A percentile compares a stretch with the other conserved stretches of the same genome.
Conservation (phyloP, 2,113 vertebrate species). For the Psophia crepitans region DNA sequence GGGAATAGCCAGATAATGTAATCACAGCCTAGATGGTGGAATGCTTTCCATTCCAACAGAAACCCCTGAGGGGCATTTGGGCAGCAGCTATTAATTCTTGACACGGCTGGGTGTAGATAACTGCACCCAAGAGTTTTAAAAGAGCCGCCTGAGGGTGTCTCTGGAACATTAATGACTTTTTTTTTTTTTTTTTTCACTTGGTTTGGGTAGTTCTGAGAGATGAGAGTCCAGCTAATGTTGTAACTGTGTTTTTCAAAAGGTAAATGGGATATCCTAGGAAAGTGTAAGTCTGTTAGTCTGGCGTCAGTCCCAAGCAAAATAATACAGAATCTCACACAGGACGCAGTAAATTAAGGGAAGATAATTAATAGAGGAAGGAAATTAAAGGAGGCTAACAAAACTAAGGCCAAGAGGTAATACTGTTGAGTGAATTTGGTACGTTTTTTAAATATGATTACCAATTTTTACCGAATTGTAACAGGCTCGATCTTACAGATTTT, state of each 20-base stretch:
- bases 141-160: neutral
- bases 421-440: neutral
- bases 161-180: neutral
- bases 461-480: neutral
- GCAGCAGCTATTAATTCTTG: neutral
- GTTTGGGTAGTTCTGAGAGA: slow-evolving; percentile 19
- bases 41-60: slow-evolving; percentile 20
- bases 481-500: neutral
- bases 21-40: neutral
- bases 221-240: neutral
- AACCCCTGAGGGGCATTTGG: neutral
- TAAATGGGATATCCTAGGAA: slow-evolving; percentile 46
- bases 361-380: slow-evolving; percentile 65
- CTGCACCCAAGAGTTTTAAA: slow-evolving; percentile 21
- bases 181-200: neutral
- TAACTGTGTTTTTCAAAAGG: slow-evolving; percentile 30
- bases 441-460: neutral
- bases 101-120: neutral
- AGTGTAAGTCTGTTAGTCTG: neutral
- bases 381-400: slow-evolving; percentile 43
- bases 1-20: neutral
- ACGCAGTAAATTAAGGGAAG: slow-evolving; percentile 43
- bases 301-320: slow-evolving; percentile 33
- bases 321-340: slow-evolving; percentile 36
- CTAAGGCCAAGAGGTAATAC: neutral